Base-by-base conservation (phyloP, 2,797 vertebrate genomes). In the Heteromormyrus szaboi region DNA sequence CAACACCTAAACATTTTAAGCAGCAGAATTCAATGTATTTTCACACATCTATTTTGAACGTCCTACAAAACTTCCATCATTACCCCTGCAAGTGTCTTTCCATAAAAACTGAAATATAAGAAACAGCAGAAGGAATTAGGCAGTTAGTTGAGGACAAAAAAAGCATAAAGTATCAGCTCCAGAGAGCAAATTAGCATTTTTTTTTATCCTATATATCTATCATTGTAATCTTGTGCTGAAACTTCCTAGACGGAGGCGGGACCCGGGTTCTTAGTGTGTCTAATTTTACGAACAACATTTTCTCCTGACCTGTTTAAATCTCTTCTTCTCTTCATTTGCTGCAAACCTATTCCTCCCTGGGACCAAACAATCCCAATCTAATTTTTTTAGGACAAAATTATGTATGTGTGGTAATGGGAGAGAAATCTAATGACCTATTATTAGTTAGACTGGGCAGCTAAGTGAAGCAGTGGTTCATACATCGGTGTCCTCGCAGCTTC, bases 351-450 rank as follows among this genome's bases (percentile, higher is more conserved):
- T 95, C 94, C 95, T 96, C 96, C 94, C 92, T 92, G 95, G 95
- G 96, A 95, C 95, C 92, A 96, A 96, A 96, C 94, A 96, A 96
- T 96, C 96, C 96, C 95, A 96, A 94, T 94, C 93, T 96, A 95
- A 96, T 96, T 96, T 96, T 89, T 89, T 88, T 94, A 96, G 95
- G 95, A 94, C 95, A 95, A 95, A 96, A 95, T 95, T 83, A 96
- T 95, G 95, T 95, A 95, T 95, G 95, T 94, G 95, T 96, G 95
- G 95, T 96, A 96, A 96, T 96, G 93, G 94, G 93, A 94, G 95
- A 92, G 89, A 90, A 94, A 96, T 96, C 94, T 96, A 96, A 96
- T 96, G 95, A 96, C 95, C 95, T 95, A 95, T 96, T 96, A 96
- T 96, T 95, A 96, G 96, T 95, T 93, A 94, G 94, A 95, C 90